phyloP scores from a whole-genome alignment of 2,888 invertebrate species.

The Lasioglossum marginatum region DNA sequence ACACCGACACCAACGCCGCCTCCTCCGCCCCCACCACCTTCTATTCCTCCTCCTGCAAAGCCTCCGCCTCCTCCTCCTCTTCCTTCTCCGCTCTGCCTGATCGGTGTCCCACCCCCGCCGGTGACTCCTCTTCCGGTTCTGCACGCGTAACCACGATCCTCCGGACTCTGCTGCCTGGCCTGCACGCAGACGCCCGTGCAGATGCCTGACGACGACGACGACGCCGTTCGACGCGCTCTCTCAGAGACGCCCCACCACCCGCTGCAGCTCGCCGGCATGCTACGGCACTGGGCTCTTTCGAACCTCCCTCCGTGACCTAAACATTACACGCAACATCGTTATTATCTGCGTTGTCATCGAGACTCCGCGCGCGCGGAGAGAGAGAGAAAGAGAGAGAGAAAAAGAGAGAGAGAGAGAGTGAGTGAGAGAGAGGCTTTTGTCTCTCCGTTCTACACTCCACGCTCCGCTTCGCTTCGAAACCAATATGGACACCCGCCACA shows the following conservation, averaged over 20 bases:
- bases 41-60: slow-evolving; percentile 37
- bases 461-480: background rate
- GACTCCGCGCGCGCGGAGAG: background rate
- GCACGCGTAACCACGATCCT: slow-evolving; percentile 51
- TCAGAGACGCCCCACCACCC: slow-evolving; percentile 76
- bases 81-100: slow-evolving; percentile 22
- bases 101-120: slow-evolving; percentile 6
- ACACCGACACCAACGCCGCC: slow-evolving; percentile 79
- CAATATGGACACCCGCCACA: background rate
- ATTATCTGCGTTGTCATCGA: background rate
- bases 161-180: slow-evolving; percentile 53
- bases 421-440: background rate
- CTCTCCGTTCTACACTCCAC: background rate
- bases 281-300: slow-evolving; percentile 80
- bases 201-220: slow-evolving; percentile 62
- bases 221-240: slow-evolving; percentile 78
- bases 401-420: no score
- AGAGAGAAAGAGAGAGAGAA: background rate
- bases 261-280: slow-evolving; percentile 79
- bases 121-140: slow-evolving; percentile 32
- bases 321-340: slow-evolving; percentile 11
- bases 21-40: slow-evolving; percentile 31
- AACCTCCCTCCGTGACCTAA: slow-evolving; percentile 78
- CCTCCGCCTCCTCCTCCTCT: slow-evolving; percentile 60
- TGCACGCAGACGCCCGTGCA: slow-evolving; percentile 62